These are phyloP conservation scores for Rhynchophorus ferrugineus DNA, from an alignment of 1,140 invertebrate genomes.

Conservation along the genomic window DNA sequence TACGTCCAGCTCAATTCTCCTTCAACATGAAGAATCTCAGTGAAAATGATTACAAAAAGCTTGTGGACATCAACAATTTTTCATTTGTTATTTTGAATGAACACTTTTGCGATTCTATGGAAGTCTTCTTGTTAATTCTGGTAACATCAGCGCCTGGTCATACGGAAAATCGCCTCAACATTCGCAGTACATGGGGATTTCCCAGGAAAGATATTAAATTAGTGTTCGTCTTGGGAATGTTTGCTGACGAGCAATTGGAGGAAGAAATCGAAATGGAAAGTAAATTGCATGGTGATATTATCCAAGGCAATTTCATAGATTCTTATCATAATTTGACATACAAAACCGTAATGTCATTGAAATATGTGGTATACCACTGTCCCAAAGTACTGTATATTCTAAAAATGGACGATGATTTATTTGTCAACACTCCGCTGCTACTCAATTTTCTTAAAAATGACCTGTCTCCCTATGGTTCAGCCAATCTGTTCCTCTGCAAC, in stretches of 20 bases:
- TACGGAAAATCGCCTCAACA: not conserved
- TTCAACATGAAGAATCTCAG: not conserved
- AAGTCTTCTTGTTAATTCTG: not conserved
- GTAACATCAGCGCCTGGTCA: not conserved
- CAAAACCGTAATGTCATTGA: constrained; percentile 75
- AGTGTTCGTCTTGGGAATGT: not conserved
- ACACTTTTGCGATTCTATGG: not conserved
- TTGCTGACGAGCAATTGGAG: not conserved
- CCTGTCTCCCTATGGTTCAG: constrained; percentile 42
- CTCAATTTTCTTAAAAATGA: constrained; percentile 51
- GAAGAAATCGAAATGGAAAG: not conserved
- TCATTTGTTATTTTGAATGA: not conserved
- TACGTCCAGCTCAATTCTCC: not conserved
- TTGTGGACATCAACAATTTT: not conserved
- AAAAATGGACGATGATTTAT: constrained; percentile 73
- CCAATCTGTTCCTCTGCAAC: constrained; percentile 51
- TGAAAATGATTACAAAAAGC: not conserved
- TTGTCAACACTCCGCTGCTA: constrained; percentile 61
- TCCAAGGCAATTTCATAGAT: constrained; percentile 72
- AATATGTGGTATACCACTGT: constrained; percentile 67
- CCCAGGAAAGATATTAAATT: not conserved
- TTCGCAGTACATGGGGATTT: not conserved
- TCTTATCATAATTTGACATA: constrained; percentile 79
- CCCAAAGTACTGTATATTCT: constrained; percentile 59
- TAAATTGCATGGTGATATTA: constrained; percentile 38